A percentile compares a stretch with the other conserved stretches of the same genome.
phyloP scores from a whole-genome alignment of 2,797 vertebrate species.

The Podarcis siculus region DNA sequence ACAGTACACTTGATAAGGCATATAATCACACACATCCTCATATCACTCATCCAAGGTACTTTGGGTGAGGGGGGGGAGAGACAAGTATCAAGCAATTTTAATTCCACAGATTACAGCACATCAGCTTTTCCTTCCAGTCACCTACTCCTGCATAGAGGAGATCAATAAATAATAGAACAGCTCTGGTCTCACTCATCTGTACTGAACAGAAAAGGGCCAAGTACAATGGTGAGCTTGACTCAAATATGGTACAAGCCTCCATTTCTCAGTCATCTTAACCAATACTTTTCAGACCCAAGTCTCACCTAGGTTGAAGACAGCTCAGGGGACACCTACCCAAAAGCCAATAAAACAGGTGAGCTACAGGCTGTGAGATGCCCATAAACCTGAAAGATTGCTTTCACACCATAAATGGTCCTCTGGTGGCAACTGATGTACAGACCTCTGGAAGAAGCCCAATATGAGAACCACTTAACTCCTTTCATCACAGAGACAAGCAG shows the following conservation, averaged over 20 bases:
- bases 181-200: conserved; percentile 71
- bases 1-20: conserved; percentile 71
- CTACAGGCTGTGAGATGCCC: conserved; percentile 43
- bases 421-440: conserved; percentile 67
- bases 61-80: conserved; percentile 75
- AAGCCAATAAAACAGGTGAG: conserved; percentile 47
- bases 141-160: conserved; percentile 52
- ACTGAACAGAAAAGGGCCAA: conserved; percentile 58
- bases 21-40: conserved; percentile 70
- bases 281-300: conserved; percentile 56
- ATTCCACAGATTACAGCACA: conserved; percentile 56
- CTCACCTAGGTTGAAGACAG: conserved; percentile 55
- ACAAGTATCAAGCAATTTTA: conserved; percentile 65
- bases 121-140: conserved; percentile 63
- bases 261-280: conserved; percentile 38
- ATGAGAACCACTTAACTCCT: conserved; percentile 61
- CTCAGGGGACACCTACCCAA: conserved; percentile 42
- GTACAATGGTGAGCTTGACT: conserved; percentile 69
- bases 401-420: conserved; percentile 57
- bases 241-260: conserved; percentile 56
- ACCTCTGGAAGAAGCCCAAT: conserved; percentile 69
- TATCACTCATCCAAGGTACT: conserved; percentile 75
- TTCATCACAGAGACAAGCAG: conserved; percentile 73
- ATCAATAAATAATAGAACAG: conserved; percentile 70
- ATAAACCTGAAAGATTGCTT: conserved; percentile 52